phyloP scores from a whole-genome alignment of 2,797 vertebrate genomes.

The Xenopus petersii region DNA sequence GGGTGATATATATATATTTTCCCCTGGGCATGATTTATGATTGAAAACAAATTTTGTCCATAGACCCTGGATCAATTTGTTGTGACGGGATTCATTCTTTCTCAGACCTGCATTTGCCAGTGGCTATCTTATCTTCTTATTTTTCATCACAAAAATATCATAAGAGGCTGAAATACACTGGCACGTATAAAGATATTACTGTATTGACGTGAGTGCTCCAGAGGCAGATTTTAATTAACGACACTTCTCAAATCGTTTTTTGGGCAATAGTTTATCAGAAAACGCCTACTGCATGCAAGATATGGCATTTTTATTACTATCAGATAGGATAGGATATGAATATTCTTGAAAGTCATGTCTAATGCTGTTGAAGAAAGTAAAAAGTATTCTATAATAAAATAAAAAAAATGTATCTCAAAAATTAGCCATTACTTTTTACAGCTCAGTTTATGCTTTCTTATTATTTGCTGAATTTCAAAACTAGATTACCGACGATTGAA shows the following conservation, averaged over 20 bases:
- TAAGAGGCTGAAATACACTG: neutral
- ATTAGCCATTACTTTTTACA: neutral
- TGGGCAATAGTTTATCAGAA: constrained; percentile 2
- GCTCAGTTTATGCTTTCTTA: too few relatives aligned
- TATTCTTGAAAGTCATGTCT: neutral
- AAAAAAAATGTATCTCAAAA: neutral
- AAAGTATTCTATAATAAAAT: neutral
- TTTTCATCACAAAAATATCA: constrained; percentile 16
- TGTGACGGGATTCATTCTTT: neutral
- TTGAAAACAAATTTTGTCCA: constrained; percentile 9
- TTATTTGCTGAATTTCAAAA: too few relatives aligned
- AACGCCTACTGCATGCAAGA: neutral
- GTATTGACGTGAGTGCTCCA: neutral
- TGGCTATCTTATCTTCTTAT: constrained; percentile 12
- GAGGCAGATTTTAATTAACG: neutral
- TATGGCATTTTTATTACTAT: constrained; percentile 1
- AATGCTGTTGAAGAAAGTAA: neutral
- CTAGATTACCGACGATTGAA: too few relatives aligned
- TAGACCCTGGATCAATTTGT: constrained; percentile 9
- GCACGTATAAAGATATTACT: constrained; percentile 10
- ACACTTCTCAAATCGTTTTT: neutral
- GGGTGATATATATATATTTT: neutral
- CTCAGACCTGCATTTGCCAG: constrained; percentile 1
- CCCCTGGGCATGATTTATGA: constrained; percentile 7
- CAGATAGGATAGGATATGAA: neutral